A percentile compares a stretch with the other conserved stretches of the same genome.
These are phyloP conservation scores for Oryzias celebensis DNA, from an alignment of 2,113 vertebrate species.

Conservation along the genomic window DNA sequence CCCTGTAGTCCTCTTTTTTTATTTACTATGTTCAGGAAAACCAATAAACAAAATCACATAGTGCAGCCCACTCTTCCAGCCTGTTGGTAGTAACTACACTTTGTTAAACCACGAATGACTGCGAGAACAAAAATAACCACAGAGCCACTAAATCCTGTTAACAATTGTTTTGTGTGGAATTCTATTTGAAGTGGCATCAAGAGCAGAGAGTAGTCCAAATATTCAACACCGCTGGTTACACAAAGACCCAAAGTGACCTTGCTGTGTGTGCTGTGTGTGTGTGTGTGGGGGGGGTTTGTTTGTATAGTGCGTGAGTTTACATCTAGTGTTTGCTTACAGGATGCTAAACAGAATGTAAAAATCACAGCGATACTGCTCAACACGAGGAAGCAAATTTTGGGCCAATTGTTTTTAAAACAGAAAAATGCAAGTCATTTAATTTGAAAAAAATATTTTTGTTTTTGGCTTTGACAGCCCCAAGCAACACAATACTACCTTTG, in stretches of 20 bases:
- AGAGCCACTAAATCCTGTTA: constrained; percentile 26
- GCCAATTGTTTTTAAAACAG: no score
- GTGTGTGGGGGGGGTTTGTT: constrained; percentile 31
- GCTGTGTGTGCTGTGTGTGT: constrained; percentile 28
- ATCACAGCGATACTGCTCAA: no score
- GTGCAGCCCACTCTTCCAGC: constrained; percentile 19
- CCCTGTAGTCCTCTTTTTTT: constrained; percentile 5
- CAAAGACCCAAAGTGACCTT: constrained; percentile 57
- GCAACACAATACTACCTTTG: no score
- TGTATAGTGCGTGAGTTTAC: neutral
- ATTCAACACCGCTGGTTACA: constrained; percentile 55
- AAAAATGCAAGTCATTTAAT: no score
- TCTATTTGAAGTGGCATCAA: constrained; percentile 56
- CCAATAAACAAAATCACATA: constrained; percentile 19
- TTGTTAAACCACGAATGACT: constrained; percentile 18
- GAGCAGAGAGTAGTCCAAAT: constrained; percentile 49
- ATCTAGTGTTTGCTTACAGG: constrained; percentile 1
- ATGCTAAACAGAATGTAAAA: no score
- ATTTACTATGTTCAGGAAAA: constrained; percentile 4
- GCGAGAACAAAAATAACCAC: constrained; percentile 25
- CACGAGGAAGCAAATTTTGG: no score
- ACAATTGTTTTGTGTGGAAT: constrained; percentile 27
- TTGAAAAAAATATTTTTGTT: no score
- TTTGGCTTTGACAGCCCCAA: no score
- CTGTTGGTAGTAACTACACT: constrained; percentile 32